A percentile compares a stretch with the other conserved stretches of the same genome.
These are phyloP conservation scores for Zaprionus nigranus DNA, from an alignment of 1,140 invertebrate genomes.

Conservation along the genomic window DNA sequence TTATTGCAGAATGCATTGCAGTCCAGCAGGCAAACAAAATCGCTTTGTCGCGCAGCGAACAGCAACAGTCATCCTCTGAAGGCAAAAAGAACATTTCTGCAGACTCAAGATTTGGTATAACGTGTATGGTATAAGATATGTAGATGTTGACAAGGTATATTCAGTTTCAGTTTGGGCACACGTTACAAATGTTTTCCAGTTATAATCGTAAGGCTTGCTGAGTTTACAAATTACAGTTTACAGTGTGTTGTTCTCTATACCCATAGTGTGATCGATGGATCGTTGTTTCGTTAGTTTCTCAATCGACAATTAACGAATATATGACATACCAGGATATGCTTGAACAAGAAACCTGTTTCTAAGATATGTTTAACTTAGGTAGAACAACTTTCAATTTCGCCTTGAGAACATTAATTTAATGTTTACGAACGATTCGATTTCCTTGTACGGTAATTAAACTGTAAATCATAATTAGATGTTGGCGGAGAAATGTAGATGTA, in stretches of 20 bases:
- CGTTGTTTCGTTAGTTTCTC: no score
- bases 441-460: no score
- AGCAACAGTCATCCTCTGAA: no score
- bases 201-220: neutral
- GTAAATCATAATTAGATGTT: no score
- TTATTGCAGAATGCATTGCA: neutral
- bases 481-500: no score
- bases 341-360: neutral
- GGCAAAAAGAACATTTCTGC: no score
- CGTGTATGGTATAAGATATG: no score
- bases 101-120: no score
- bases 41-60: neutral
- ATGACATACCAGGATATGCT: neutral
- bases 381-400: neutral
- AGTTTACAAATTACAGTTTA: neutral
- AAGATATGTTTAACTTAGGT: neutral
- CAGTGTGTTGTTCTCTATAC: no score
- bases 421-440: no score
- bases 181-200: neutral
- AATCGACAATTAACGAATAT: neutral
- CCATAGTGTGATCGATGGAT: no score
- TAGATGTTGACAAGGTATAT: no score
- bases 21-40: slow-evolving; percentile 7
- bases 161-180: neutral
- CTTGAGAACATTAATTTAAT: neutral